Conservation (phyloP, 2,113 vertebrate genomes). For the Spea bombifrons region DNA sequence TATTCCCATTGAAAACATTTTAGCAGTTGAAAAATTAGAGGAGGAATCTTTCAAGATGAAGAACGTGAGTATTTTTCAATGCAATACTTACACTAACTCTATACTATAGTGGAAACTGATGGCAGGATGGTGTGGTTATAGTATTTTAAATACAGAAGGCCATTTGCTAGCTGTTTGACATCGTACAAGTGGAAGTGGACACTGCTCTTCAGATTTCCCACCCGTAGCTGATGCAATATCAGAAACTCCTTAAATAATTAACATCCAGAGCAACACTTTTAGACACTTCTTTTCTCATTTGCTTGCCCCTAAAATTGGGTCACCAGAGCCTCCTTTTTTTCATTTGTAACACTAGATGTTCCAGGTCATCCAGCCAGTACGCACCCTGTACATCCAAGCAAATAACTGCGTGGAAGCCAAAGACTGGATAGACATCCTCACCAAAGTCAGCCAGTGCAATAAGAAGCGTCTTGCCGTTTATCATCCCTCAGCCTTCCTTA, state of each 20-base stretch:
- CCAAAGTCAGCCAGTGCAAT: slow-evolving; percentile 98
- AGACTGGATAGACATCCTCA: slow-evolving; percentile 96
- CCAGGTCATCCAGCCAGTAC: slow-evolving; percentile 95
- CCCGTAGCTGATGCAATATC: too few relatives aligned
- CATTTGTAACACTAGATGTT: slow-evolving; percentile 80
- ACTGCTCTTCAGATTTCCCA: too few relatives aligned
- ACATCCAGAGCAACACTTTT: too few relatives aligned
- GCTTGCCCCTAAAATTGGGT: too few relatives aligned
- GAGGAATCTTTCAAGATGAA: slow-evolving; percentile 99
- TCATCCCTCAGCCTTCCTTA: slow-evolving; percentile 95
- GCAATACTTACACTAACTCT: too few relatives aligned
- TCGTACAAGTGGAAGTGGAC: too few relatives aligned
- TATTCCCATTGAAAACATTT: slow-evolving; percentile 96
- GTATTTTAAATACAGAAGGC: too few relatives aligned
- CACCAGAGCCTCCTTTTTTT: background rate
- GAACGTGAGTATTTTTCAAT: slow-evolving; percentile 76
- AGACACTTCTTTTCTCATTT: too few relatives aligned
- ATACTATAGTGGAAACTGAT: too few relatives aligned
- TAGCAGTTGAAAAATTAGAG: slow-evolving; percentile 93
- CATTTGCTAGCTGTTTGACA: too few relatives aligned
- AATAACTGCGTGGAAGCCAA: slow-evolving; percentile 97
- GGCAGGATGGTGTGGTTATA: too few relatives aligned
- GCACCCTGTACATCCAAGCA: slow-evolving; percentile 96
- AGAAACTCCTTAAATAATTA: too few relatives aligned
- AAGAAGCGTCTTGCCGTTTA: slow-evolving; percentile 89